These are phyloP conservation scores for Fistularia commersonii DNA, from an alignment of 2,797 vertebrate species.

Conservation along the genomic window DNA sequence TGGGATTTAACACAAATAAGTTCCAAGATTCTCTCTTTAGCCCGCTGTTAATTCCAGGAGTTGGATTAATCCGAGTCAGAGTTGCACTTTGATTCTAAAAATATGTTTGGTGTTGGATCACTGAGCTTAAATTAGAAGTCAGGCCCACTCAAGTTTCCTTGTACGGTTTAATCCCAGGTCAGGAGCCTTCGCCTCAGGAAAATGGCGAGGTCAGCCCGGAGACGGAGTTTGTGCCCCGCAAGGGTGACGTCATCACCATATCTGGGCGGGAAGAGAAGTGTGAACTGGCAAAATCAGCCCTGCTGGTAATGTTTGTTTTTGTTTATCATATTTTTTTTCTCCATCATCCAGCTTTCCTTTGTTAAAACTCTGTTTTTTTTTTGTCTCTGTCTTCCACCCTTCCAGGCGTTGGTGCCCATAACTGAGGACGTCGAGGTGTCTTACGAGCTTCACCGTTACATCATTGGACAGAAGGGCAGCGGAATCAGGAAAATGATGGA, in stretches of 20 bases:
- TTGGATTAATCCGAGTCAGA: no score
- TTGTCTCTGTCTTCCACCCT: background rate
- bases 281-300: conserved; percentile 66
- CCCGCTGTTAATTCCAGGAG: no score
- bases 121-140: background rate
- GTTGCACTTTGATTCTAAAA: no score
- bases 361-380: background rate
- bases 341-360: background rate
- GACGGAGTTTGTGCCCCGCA: conserved; percentile 63
- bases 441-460: conserved; percentile 79
- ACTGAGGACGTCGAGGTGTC: conserved; percentile 77
- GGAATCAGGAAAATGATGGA: conserved; percentile 86
- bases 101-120: no score
- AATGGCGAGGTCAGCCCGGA: conserved; percentile 68
- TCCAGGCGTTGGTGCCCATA: conserved; percentile 77
- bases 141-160: background rate
- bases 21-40: no score
- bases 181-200: conserved; percentile 67
- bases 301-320: conserved; percentile 63
- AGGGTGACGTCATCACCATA: conserved; percentile 77
- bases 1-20: no score
- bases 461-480: conserved; percentile 82
- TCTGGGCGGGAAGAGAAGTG: conserved; percentile 76
- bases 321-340: background rate
- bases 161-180: conserved; percentile 51